Base-by-base conservation (phyloP, 2,797 vertebrate species). In the Cryptoprocta ferox region DNA sequence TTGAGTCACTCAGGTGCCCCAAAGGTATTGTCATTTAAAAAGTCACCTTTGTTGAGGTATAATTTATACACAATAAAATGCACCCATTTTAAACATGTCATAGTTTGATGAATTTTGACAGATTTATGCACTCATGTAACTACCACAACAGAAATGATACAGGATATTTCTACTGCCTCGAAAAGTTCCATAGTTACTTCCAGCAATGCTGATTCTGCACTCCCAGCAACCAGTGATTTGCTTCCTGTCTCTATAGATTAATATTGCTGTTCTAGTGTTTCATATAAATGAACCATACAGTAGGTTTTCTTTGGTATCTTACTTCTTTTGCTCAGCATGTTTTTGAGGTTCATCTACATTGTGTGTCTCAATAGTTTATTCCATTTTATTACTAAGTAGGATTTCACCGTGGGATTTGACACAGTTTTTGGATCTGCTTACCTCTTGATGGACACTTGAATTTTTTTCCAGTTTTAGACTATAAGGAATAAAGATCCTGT, bases 351-450 rank as follows among this genome's bases (percentile, higher is more conserved):
- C n/a, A 50, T 56, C 39, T 32, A 39, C 89, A 19, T 85, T 50
- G 32, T 71, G 53, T 68, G 9, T 56, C 76, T 89, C 71, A n/a
- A 73, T 79, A 89, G 39, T 73, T 89, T 56, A 56, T 80, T 65
- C 45, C 6, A 26, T 84, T 89, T 94, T 79, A 39, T 61, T 73
- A 48, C 42, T 59, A 32, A 84, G 56, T 30, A 63, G 61, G 39
- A 48, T 78, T 79, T 92, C 89, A 79, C 78, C 92, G 37, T 79
- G 79, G 84, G 50, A 28, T 56, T 80, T 28, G 15, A 94, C 13
- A 89, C 39, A 88, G 30, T 89, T 91, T 96, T 42, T 76, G 65
- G 56, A 94, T 91, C 59, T 42, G 61, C 48, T 91, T 61, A 75
- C 8, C 45, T 82, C 48, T 91, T 56, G n/a, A 91, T 65, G 45